Percentiles rank a stretch among this genome's conserved stretches.
Evolutionary conservation across 2,113 vertebrate species (phyloP).

Genomic region (Castor canadensis): DNA sequence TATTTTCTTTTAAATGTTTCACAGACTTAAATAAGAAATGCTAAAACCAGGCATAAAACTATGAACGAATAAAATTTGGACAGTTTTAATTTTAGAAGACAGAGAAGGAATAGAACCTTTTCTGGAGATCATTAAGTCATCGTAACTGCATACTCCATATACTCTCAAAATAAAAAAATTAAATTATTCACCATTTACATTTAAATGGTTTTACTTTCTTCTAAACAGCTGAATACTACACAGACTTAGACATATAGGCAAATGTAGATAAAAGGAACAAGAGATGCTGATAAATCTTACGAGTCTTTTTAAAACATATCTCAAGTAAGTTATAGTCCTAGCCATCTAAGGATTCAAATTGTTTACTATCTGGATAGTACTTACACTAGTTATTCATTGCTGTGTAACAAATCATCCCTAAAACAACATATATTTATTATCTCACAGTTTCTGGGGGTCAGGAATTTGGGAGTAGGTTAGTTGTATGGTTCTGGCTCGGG

Average conservation of each 20-base stretch:
- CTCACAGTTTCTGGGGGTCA: not conserved
- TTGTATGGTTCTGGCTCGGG: not conserved
- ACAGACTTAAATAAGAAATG: not conserved
- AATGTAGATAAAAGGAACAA: constrained; percentile 11
- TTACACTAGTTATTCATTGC: not conserved
- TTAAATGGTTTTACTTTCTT: constrained; percentile 37
- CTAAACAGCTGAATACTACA: constrained; percentile 3
- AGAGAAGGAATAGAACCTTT: not conserved
- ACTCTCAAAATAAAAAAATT: not conserved
- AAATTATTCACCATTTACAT: not conserved
- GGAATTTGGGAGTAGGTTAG: not conserved
- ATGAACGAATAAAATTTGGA: not conserved
- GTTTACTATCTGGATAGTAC: not conserved
- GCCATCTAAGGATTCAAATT: not conserved
- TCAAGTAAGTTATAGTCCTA: not conserved
- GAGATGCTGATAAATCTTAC: constrained; percentile 1
- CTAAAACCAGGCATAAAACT: not conserved
- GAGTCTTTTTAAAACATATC: not conserved
- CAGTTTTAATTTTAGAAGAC: constrained; percentile 29
- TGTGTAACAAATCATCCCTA: not conserved
- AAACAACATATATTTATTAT: not conserved
- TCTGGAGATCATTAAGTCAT: not conserved
- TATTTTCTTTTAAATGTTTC: not conserved
- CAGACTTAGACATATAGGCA: not conserved
- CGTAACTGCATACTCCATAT: not conserved